A percentile compares a stretch with the other conserved stretches of the same genome.
Evolutionary conservation across 2,113 vertebrate genomes (phyloP).

Genomic region (Rhagologus leucostigma): DNA sequence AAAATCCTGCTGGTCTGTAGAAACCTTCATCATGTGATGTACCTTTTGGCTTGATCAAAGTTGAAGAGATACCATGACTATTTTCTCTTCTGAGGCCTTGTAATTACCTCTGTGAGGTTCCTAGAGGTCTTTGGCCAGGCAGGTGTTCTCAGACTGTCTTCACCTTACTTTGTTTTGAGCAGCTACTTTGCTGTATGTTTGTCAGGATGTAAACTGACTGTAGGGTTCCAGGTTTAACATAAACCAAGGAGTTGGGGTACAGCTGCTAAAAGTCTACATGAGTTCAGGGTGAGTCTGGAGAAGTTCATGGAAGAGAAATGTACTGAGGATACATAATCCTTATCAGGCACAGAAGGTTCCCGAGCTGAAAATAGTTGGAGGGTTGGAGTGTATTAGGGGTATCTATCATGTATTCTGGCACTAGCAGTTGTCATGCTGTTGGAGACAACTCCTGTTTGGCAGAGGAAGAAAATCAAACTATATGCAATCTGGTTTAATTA

Average conservation of each 20-base stretch:
- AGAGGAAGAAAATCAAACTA: not conserved
- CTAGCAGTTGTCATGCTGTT: conserved; percentile 22
- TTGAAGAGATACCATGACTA: not conserved
- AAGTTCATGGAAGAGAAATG: not conserved
- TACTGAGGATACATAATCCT: not conserved
- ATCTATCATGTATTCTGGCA: conserved; percentile 27
- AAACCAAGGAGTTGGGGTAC: not conserved
- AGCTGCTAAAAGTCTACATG: not conserved
- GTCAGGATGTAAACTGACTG: not conserved
- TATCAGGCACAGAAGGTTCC: conserved; percentile 11
- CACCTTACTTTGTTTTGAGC: not conserved
- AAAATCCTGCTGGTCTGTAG: not conserved
- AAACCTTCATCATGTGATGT: not conserved
- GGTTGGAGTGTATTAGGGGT: conserved; percentile 13
- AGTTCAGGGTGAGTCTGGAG: not conserved
- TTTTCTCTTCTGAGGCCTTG: not conserved
- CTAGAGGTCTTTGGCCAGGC: not conserved
- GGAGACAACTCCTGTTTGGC: conserved; percentile 25
- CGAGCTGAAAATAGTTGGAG: not conserved
- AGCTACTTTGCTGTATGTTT: not conserved
- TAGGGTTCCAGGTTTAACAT: not conserved
- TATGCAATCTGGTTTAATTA: conserved; percentile 54
- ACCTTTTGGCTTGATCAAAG: not conserved
- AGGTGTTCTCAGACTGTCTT: not conserved
- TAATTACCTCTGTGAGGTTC: not conserved